These are phyloP conservation scores for Thaleichthys pacificus DNA, from an alignment of 2,797 vertebrate genomes.

Conservation along the genomic window DNA sequence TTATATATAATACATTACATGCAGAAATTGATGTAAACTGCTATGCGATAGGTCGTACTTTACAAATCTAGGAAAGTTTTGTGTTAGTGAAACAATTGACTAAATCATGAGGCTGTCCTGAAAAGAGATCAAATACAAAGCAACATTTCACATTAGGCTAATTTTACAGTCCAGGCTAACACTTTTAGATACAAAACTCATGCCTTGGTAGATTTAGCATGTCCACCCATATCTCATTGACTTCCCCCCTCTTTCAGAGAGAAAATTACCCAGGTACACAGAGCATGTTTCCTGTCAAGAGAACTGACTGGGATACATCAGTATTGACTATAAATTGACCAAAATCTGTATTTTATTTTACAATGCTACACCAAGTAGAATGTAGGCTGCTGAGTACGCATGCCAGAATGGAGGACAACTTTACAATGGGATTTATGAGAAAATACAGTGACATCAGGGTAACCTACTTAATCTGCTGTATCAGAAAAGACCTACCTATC, in stretches of 20 bases:
- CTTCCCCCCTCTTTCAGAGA: slow-evolving; percentile 29
- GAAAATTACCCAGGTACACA: slow-evolving; percentile 44
- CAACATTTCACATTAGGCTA: slow-evolving; percentile 26
- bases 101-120: not conserved
- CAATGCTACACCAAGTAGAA: slow-evolving; percentile 35
- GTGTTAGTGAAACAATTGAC: not conserved
- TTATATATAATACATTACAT: too few species aligned
- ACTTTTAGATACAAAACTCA: slow-evolving; percentile 19
- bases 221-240: slow-evolving; percentile 33
- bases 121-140: slow-evolving; percentile 24
- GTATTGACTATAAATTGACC: slow-evolving; percentile 47
- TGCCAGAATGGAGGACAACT: not conserved
- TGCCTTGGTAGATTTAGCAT: slow-evolving; percentile 22
- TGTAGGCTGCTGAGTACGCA: slow-evolving; percentile 29
- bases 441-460: slow-evolving; percentile 40
- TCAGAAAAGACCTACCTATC: not conserved
- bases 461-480: not conserved
- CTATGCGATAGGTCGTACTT: too few species aligned
- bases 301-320: slow-evolving; percentile 51
- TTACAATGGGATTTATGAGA: slow-evolving; percentile 25
- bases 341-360: slow-evolving; percentile 34
- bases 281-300: slow-evolving; percentile 47
- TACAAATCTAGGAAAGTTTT: not conserved
- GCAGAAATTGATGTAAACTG: too few species aligned
- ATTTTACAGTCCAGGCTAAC: slow-evolving; percentile 30